Evolutionary conservation across 2,888 invertebrate genomes (phyloP).

Genomic region (Parnassius apollo): DNA sequence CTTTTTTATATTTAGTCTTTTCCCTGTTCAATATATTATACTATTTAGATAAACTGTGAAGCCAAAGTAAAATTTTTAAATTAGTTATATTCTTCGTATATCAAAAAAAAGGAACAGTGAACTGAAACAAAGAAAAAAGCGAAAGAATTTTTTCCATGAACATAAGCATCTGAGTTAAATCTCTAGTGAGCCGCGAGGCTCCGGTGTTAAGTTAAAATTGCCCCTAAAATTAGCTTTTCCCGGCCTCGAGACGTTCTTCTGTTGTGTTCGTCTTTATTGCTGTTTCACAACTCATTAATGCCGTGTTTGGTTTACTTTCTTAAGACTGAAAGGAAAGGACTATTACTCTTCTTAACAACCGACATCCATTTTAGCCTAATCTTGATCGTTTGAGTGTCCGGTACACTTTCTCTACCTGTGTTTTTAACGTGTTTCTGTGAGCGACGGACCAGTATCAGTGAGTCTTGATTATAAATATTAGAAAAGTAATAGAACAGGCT

Average conservation of each 20-base stretch:
- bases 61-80: not conserved
- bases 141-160: conserved; percentile 14
- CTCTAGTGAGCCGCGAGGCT: conserved; percentile 9
- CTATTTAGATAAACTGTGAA: not conserved
- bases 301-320: conserved; percentile 26
- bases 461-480: too few species aligned
- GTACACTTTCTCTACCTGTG: conserved; percentile 8
- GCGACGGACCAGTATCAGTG: too few species aligned
- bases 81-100: not conserved
- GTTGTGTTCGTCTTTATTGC: conserved; percentile 26
- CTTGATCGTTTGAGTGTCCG: conserved; percentile 19
- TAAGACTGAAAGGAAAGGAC: conserved; percentile 14
- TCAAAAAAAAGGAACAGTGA: not conserved
- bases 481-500: too few species aligned
- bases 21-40: too few species aligned
- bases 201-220: conserved; percentile 25
- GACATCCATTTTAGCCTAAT: conserved; percentile 22
- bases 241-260: conserved; percentile 18
- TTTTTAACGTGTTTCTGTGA: conserved; percentile 4
- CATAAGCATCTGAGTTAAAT: conserved; percentile 19
- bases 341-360: conserved; percentile 25
- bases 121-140: conserved; percentile 16
- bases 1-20: conserved; percentile 1
- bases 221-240: conserved; percentile 27
- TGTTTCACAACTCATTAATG: conserved; percentile 29